phyloP scores from a whole-genome alignment of 2,888 invertebrate genomes.

The Trichopoda pennipes region DNA sequence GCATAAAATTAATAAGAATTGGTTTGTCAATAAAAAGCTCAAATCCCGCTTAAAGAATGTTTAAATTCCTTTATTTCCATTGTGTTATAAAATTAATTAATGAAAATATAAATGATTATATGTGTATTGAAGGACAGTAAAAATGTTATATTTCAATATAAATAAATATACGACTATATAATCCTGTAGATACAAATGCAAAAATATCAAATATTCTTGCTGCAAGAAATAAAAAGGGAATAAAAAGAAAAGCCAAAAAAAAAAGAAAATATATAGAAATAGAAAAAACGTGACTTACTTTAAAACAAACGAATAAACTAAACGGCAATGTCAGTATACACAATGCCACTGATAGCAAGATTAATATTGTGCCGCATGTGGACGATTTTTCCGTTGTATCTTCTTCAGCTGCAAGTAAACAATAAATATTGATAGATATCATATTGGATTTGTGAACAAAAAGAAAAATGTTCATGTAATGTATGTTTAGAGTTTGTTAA shows the following conservation, averaged over 20 bases:
- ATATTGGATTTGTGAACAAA: constrained; percentile 1
- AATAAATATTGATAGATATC: constrained; percentile 43
- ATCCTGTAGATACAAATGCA: no score
- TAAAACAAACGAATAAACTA: constrained; percentile 94
- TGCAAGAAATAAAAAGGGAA: neutral
- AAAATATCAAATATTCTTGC: no score
- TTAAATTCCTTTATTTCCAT: no score
- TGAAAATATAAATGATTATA: no score
- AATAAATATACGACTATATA: no score
- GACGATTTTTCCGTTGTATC: constrained; percentile 84
- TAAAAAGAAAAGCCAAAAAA: neutral
- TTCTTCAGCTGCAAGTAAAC: constrained; percentile 82
- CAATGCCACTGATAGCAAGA: constrained; percentile 90
- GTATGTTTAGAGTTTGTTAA: constrained; percentile 12
- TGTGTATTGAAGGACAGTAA: neutral
- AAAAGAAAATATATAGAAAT: constrained; percentile 10
- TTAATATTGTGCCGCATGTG: constrained; percentile 91
- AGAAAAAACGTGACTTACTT: constrained; percentile 84
- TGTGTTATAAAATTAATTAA: no score
- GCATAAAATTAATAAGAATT: no score
- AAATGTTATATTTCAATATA: neutral
- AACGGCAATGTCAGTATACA: constrained; percentile 94
- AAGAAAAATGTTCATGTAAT: constrained; percentile 5
- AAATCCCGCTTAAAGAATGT: no score
- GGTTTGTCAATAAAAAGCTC: no score